Evolutionary conservation across 2,888 invertebrate genomes (phyloP).

Genomic region (Hymenopus coronatus): DNA sequence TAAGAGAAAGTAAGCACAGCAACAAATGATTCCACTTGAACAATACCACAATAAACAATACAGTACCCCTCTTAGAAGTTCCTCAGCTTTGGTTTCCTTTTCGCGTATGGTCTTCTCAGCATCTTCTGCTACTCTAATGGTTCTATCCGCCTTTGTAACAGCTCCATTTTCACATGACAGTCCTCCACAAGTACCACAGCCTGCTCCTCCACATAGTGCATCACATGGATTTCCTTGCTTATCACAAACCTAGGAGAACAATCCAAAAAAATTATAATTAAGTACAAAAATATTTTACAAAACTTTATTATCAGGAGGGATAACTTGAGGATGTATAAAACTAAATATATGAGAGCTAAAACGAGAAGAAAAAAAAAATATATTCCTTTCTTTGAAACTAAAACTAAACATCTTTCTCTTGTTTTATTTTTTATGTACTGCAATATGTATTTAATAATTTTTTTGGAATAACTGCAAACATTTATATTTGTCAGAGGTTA

Average conservation of each 20-base stretch:
- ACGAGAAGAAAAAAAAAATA: too few relatives aligned
- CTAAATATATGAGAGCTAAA: not conserved
- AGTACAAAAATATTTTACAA: not conserved
- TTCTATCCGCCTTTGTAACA: conserved; percentile 84
- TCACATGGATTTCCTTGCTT: conserved; percentile 80
- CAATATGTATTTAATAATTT: too few relatives aligned
- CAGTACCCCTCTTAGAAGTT: conserved; percentile 64
- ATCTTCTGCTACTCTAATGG: conserved; percentile 81
- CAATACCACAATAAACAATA: not conserved
- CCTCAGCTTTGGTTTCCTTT: conserved; percentile 79
- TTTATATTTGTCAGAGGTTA: too few relatives aligned
- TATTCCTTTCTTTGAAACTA: too few relatives aligned
- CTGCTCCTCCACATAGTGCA: conserved; percentile 91
- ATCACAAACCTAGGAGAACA: conserved; percentile 64
- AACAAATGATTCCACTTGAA: too few relatives aligned
- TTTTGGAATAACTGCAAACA: too few relatives aligned
- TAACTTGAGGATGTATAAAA: not conserved
- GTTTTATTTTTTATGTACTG: too few relatives aligned
- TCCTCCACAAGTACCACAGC: conserved; percentile 89
- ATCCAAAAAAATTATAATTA: not conserved
- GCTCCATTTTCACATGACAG: conserved; percentile 88
- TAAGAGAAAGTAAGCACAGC: too few relatives aligned
- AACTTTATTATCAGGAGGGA: not conserved
- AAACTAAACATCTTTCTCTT: too few relatives aligned
- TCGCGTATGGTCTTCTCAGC: conserved; percentile 74